phyloP scores from a whole-genome alignment of 2,888 invertebrate species.

The Cylloceria caligata region DNA sequence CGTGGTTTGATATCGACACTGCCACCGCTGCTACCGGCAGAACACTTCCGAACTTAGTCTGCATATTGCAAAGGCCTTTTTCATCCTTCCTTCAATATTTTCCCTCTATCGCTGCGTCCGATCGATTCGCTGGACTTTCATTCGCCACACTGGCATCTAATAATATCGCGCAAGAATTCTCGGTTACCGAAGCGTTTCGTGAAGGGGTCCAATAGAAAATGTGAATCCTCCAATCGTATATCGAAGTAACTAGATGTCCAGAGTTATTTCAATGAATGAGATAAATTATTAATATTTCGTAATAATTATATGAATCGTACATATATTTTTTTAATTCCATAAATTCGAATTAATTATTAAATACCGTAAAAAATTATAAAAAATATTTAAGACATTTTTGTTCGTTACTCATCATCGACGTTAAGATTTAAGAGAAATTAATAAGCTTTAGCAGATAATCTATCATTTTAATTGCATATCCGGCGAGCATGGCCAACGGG shows the following conservation, averaged over 20 bases:
- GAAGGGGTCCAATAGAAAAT: constrained; percentile 51
- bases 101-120: constrained; percentile 42
- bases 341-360: neutral
- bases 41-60: constrained; percentile 9
- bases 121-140: constrained; percentile 57
- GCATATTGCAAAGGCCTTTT: constrained; percentile 19
- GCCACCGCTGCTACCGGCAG: neutral
- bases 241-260: constrained; percentile 31
- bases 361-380: neutral
- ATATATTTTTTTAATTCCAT: neutral
- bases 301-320: no score
- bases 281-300: neutral
- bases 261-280: neutral
- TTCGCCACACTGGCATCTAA: constrained; percentile 51
- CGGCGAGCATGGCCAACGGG: no score
- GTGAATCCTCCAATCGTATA: constrained; percentile 30
- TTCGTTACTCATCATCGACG: no score
- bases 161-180: constrained; percentile 53
- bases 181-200: constrained; percentile 44
- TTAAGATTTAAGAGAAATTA: neutral
- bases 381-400: no score
- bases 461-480: no score
- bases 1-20: constrained; percentile 37
- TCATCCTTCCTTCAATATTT: constrained; percentile 41
- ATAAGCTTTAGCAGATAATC: no score